Conservation (phyloP, 2,797 vertebrate species). For the Semaprochilodus insignis region DNA sequence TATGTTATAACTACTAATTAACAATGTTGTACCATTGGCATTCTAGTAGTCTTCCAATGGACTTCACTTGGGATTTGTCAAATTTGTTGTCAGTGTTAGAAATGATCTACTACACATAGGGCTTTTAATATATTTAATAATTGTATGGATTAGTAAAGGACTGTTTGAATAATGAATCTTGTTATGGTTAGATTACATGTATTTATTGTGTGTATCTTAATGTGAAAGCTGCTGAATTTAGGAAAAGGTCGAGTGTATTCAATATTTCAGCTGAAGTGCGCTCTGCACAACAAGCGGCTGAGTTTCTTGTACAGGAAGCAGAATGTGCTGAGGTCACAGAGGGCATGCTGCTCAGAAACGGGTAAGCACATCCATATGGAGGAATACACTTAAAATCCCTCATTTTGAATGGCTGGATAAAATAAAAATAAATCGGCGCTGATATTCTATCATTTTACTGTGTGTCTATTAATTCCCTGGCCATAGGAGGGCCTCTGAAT, state of each 20-base stretch:
- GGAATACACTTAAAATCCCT: not conserved
- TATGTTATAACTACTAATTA: too few species aligned
- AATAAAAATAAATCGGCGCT: not conserved
- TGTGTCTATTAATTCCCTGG: not conserved
- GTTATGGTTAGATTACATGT: not conserved
- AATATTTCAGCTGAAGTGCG: not conserved
- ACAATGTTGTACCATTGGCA: too few species aligned
- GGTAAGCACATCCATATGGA: not conserved
- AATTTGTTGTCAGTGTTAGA: too few species aligned
- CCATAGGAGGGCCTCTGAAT: not conserved
- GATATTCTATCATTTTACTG: constrained; percentile 3
- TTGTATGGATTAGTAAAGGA: not conserved
- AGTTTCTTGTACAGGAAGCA: not conserved
- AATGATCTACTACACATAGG: too few species aligned
- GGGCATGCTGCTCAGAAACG: not conserved
- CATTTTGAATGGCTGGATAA: constrained; percentile 3
- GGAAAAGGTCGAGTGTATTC: not conserved
- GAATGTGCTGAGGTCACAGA: not conserved
- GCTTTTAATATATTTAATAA: too few species aligned
- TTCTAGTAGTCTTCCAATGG: too few species aligned
- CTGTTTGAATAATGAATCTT: not conserved
- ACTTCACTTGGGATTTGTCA: too few species aligned
- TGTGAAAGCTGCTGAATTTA: not conserved
- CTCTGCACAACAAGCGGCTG: not conserved
- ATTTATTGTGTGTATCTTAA: constrained; percentile 7